Evolutionary conservation across 2,888 invertebrate species (phyloP).

Genomic region (Nomada ruficornis): DNA sequence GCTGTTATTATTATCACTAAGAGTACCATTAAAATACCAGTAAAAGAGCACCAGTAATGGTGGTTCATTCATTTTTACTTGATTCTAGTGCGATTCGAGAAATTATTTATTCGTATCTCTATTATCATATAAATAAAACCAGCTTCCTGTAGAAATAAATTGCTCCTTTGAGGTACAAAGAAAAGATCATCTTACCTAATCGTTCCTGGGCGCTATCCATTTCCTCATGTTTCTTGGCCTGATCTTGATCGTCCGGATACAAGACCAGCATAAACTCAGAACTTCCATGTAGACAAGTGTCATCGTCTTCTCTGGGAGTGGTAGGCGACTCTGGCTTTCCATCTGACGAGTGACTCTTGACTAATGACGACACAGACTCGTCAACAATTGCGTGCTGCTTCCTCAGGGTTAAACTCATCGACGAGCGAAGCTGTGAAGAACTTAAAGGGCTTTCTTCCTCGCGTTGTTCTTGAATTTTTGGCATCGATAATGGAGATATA

Average conservation of each 20-base stretch:
- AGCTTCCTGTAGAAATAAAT: too few relatives aligned
- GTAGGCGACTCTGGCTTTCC: conserved; percentile 32
- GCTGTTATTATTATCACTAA: not conserved
- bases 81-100: too few relatives aligned
- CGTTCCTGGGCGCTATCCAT: conserved; percentile 2
- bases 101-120: too few relatives aligned
- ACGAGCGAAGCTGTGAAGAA: conserved; percentile 3
- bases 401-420: conserved; percentile 35
- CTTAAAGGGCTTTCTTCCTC: conserved; percentile 36
- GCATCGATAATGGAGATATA: conserved; percentile 69
- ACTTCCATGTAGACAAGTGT: conserved; percentile 87
- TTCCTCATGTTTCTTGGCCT: conserved; percentile 18
- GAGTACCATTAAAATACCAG: too few relatives aligned
- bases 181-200: conserved; percentile 23
- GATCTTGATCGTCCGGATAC: conserved; percentile 85
- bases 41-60: too few relatives aligned
- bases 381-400: conserved; percentile 53
- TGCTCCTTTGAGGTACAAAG: not conserved
- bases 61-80: too few relatives aligned
- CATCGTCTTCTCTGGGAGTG: conserved; percentile 77
- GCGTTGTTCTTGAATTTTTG: conserved; percentile 52
- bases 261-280: conserved; percentile 93
- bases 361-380: conserved; percentile 22
- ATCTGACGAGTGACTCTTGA: conserved; percentile 20
- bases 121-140: too few relatives aligned